Evolutionary conservation across 2,888 invertebrate genomes (phyloP), one percentile per base, ranked within the genome.

Genomic region (Baccha elongata): DNA sequence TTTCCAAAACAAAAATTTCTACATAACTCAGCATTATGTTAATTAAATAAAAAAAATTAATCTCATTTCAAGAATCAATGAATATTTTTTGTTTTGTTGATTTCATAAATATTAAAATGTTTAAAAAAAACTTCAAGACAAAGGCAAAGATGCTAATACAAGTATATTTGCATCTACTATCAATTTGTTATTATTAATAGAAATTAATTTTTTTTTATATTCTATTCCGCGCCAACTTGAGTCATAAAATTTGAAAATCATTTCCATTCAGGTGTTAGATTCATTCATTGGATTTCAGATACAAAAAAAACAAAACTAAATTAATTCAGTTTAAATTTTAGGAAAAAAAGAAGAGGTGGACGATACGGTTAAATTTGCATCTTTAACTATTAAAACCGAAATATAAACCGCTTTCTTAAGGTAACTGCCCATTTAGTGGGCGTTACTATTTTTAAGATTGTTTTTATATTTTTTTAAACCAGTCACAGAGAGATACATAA

Each of bases 241-340:
- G 32, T 35, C 35, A 23, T 44, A n/a, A 32, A 32, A 44, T 37
- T 15, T 40, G 58, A 23, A 48, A 6, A 4, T 48, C 21, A 55
- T 37, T 62, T 58, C 48, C 81, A 81, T 81, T 81, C 81, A 81
- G 60, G 76, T 81, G 76, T 76, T 71, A 60, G 40, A 76, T 76
- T 71, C 74, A 79, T 79, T 81, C 81, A 81, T 76, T 73, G 15
- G 44, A 19, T 60, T 7, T 46, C 29, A 15, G 26, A 17, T 8
- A 10, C 13, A 8, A 26, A 23, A 8, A 15, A 37, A 17, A 21
- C n/a, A 46, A 58, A 26, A 11, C 7, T 50, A 67, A 81, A 58
- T 80, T 69, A 32, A 80, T 80, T 80, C 69, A 58, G 26, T 60
- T 60, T 44, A 15, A 58, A 2, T 29, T 44, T 60, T 44, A 2